Conservation (phyloP, 2,888 invertebrate species). For the Tetragonisca angustula region DNA sequence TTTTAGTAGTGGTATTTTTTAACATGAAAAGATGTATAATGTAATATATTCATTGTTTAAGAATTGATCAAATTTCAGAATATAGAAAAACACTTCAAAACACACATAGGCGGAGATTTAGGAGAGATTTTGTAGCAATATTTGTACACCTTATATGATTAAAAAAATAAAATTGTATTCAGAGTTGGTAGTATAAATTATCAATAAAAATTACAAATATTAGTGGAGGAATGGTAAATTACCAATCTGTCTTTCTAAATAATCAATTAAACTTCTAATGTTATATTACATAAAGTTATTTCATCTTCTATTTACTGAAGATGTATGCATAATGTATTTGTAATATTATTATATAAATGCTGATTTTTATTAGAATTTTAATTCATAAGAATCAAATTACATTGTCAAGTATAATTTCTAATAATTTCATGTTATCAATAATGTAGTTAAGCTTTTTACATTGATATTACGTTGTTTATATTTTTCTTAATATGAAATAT, state of each 20-base stretch:
- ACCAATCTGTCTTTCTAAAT: constrained; percentile 31
- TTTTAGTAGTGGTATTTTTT: constrained; percentile 55
- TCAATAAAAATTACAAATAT: constrained; percentile 25
- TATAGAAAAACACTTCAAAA: constrained; percentile 37
- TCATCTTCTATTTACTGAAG: constrained; percentile 42
- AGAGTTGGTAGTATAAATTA: constrained; percentile 28
- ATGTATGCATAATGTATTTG: constrained; percentile 57
- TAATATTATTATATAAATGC: constrained; percentile 48
- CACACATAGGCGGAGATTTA: constrained; percentile 45
- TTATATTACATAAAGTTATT: constrained; percentile 44
- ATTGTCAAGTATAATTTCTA: constrained; percentile 28
- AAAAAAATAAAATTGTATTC: constrained; percentile 32
- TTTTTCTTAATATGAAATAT: constrained; percentile 32
- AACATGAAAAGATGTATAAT: constrained; percentile 34
- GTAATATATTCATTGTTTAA: constrained; percentile 35
- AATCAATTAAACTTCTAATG: constrained; percentile 40
- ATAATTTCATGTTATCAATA: constrained; percentile 41
- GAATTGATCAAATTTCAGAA: constrained; percentile 34
- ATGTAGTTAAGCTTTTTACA: constrained; percentile 43
- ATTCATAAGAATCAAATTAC: constrained; percentile 41
- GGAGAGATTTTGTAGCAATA: constrained; percentile 39
- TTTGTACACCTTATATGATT: constrained; percentile 34
- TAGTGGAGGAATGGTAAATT: constrained; percentile 20
- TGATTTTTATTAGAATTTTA: constrained; percentile 41
- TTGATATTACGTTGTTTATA: constrained; percentile 51